Conservation (phyloP, 2,797 vertebrate genomes). For the Xiphorhynchus erythropygius region DNA sequence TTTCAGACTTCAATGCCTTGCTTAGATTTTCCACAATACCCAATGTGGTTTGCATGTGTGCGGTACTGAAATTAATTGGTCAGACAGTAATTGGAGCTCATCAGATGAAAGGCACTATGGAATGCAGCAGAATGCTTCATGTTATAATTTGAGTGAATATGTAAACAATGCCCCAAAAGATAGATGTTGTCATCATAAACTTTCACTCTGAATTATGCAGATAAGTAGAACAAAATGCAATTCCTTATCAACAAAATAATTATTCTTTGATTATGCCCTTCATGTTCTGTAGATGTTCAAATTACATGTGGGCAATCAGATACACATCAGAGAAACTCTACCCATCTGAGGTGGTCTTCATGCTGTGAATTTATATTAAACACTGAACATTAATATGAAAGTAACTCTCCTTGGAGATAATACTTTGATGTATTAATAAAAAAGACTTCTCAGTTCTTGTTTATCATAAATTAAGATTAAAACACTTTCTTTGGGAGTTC, state of each 20-base stretch:
- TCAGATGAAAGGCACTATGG: conserved; percentile 53
- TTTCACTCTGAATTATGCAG: conserved; percentile 31
- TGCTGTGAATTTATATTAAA: conserved; percentile 49
- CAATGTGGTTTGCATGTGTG: background rate
- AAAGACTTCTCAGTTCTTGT: conserved; percentile 4
- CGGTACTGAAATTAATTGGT: conserved; percentile 19
- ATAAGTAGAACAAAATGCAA: background rate
- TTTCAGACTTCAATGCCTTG: background rate
- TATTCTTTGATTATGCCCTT: conserved; percentile 44
- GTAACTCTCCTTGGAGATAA: conserved; percentile 21
- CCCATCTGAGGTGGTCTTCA: conserved; percentile 40
- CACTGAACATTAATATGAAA: conserved; percentile 1
- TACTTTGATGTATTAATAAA: conserved; percentile 57
- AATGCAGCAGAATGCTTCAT: conserved; percentile 34
- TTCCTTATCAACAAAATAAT: conserved; percentile 48
- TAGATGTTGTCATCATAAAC: background rate
- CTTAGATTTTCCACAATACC: conserved; percentile 16
- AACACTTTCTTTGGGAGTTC: conserved; percentile 5
- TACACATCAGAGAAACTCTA: conserved; percentile 41
- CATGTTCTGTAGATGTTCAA: conserved; percentile 28
- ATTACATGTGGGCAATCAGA: conserved; percentile 44
- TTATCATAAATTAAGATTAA: conserved; percentile 42
- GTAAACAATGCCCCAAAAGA: conserved; percentile 26
- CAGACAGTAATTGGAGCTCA: background rate
- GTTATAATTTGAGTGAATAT: conserved; percentile 23